Conservation (phyloP, 2,888 invertebrate genomes). For the Oscheius sp. region DNA sequence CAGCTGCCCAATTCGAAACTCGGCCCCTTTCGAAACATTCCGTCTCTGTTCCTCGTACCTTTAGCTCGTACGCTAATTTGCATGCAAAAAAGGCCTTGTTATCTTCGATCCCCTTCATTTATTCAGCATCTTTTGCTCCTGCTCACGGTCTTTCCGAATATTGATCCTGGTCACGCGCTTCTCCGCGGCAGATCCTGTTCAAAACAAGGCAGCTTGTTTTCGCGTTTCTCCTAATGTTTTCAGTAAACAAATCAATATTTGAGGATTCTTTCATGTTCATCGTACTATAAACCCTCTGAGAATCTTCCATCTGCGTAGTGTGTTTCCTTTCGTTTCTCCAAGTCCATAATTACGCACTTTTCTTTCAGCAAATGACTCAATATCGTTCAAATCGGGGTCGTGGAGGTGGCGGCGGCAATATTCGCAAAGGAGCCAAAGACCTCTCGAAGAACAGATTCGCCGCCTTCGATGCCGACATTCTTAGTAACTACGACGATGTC, state of each 20-base stretch:
- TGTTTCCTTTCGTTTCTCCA: not conserved
- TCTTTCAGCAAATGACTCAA: constrained; percentile 12
- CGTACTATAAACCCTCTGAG: too few relatives aligned
- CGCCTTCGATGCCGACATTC: constrained; percentile 61
- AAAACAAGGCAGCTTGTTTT: not conserved
- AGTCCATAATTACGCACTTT: not conserved
- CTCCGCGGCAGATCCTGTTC: not conserved
- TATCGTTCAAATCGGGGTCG: not conserved
- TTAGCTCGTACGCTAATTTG: too few relatives aligned
- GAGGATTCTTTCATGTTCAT: too few relatives aligned
- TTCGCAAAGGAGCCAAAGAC: constrained; percentile 56
- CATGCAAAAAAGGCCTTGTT: too few relatives aligned
- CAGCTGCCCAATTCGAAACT: too few relatives aligned
- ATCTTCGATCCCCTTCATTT: too few relatives aligned
- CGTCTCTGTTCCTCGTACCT: too few relatives aligned
- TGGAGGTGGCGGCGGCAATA: constrained; percentile 27
- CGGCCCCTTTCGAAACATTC: too few relatives aligned
- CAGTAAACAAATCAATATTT: not conserved
- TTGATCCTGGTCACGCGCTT: constrained; percentile 10
- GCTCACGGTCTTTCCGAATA: not conserved
- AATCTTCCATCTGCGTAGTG: too few relatives aligned
- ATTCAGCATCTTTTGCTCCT: too few relatives aligned
- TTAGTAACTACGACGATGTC: constrained; percentile 63
- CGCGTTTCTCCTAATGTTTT: not conserved
- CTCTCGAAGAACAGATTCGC: constrained; percentile 50